Base-by-base conservation (phyloP, 2,888 invertebrate species). In the Meiosimyza decipiens region DNA sequence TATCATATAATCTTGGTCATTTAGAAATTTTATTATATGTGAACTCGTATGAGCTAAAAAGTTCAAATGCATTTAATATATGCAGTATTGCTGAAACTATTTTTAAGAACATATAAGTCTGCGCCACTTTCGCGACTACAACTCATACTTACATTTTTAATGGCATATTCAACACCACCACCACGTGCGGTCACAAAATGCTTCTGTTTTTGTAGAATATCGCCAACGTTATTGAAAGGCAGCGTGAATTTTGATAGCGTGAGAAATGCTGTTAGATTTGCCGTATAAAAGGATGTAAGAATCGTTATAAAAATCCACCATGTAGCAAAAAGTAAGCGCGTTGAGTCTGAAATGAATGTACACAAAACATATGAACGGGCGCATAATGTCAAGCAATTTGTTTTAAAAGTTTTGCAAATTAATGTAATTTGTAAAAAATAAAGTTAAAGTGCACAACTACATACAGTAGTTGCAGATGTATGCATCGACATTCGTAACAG, bases 291-390 rank as follows among this genome's bases (percentile, higher is more conserved):
- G 13, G 95, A 94, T 1, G 95, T 95, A 63, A 96, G 88, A 67
- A 96, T 91, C 52, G 94, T 94, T 78, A 95, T 94, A 84, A 95
- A 96, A 74, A 96, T 90, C 96, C 96, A 96, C 96, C 96, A 96
- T 0, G 95, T 95, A 12, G 95, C 94, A 85, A 96, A 95, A 11
- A 95, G 88, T 52, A 96, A 88, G 68, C 96, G 90, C 0, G 95
- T 93, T 22, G 95, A 93, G 86, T 95, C 96, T 95, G 84, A 13
- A 89, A 88, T 78, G 73, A 78, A 79, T 75, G 16, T 55, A 12
- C 18, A 16, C 15, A 47, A 64, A 65, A 52, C 11, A 11, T 5
- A 65, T 40, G 40, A 40, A 15, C n/a, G 28, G 60, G 60, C 4
- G 57, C 28, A 22, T 40, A 57, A n/a, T 18, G 57, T 18, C 2